Percentiles rank a stretch among this genome's conserved stretches.
These are phyloP conservation scores for Pygocentrus nattereri DNA, from an alignment of 2,797 vertebrate genomes.

Conservation along the genomic window DNA sequence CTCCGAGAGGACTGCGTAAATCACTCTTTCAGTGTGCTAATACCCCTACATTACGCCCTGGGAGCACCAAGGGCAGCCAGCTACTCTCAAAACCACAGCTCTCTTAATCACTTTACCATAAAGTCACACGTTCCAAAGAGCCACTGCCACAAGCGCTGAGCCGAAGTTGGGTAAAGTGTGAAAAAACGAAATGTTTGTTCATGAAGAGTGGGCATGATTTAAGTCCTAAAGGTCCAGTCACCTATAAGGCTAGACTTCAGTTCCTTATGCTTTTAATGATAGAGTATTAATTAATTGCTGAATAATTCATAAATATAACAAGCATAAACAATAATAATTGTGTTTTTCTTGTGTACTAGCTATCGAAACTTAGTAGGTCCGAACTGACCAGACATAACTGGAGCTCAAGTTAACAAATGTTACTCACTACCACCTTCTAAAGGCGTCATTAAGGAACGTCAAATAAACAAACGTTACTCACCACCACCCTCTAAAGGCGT, in stretches of 20 bases:
- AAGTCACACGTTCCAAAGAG: slow-evolving; percentile 39
- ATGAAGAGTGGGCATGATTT: background rate
- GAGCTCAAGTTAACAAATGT: too few relatives aligned
- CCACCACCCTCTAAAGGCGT: too few relatives aligned
- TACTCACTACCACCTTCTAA: too few relatives aligned
- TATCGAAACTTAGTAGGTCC: too few relatives aligned
- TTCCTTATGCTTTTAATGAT: too few relatives aligned
- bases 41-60: slow-evolving; percentile 61
- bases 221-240: background rate
- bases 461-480: too few relatives aligned
- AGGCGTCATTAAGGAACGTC: too few relatives aligned
- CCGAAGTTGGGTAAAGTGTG: background rate
- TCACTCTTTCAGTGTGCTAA: slow-evolving; percentile 69
- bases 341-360: too few relatives aligned
- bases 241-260: background rate
- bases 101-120: slow-evolving; percentile 57
- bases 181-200: background rate
- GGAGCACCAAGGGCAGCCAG: slow-evolving; percentile 54
- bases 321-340: too few relatives aligned
- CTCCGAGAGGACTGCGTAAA: slow-evolving; percentile 74
- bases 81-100: slow-evolving; percentile 53
- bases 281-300: too few relatives aligned
- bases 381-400: too few relatives aligned
- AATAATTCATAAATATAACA: too few relatives aligned
- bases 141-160: slow-evolving; percentile 15